These are phyloP conservation scores for Cercopithecus hamlyni DNA, from an alignment of 2,797 vertebrate species.

Conservation along the genomic window DNA sequence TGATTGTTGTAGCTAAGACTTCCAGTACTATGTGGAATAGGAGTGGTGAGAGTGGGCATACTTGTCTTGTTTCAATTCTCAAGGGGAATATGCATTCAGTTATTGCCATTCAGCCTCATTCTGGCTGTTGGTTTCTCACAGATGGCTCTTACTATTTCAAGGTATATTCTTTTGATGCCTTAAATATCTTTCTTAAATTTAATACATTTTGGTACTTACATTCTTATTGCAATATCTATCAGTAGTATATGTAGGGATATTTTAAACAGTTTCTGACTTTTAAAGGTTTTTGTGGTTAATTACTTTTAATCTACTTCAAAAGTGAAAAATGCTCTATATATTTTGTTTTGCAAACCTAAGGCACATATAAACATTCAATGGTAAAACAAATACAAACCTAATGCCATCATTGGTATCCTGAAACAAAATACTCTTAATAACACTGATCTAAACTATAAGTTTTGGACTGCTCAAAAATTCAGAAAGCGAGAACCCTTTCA, in stretches of 20 bases:
- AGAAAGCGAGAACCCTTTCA: not conserved
- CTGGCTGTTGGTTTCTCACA: no score
- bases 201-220: not conserved
- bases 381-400: conserved; percentile 8
- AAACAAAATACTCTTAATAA: not conserved
- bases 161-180: no score
- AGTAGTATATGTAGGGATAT: not conserved
- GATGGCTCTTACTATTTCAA: no score
- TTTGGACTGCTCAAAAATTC: not conserved
- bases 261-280: conserved; percentile 18
- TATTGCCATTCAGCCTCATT: no score
- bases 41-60: no score
- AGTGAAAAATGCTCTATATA: not conserved
- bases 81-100: no score
- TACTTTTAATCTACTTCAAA: not conserved
- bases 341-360: not conserved
- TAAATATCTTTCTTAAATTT: not conserved
- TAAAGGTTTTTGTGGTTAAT: not conserved
- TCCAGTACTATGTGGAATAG: no score
- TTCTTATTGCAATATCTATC: not conserved
- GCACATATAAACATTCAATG: not conserved
- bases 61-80: no score
- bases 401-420: not conserved
- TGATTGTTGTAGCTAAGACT: no score
- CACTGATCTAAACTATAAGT: not conserved